These are phyloP conservation scores for Bathynomus jamesi DNA, from an alignment of 1,140 invertebrate genomes.

Conservation along the genomic window DNA sequence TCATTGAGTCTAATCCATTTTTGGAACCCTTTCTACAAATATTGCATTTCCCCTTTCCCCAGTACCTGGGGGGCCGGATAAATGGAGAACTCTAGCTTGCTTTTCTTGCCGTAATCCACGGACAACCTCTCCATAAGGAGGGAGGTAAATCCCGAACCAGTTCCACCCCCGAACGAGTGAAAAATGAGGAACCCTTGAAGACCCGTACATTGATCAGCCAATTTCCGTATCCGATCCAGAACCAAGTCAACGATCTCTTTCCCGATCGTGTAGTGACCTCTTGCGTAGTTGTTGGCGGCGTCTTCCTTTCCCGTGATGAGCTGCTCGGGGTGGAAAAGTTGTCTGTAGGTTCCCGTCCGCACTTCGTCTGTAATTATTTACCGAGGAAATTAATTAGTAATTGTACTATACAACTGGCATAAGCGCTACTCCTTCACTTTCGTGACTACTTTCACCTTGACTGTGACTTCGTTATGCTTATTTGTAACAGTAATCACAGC, in stretches of 20 bases:
- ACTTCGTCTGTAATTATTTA: constrained; percentile 26
- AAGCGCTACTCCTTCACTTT: no score
- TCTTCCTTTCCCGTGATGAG: no score
- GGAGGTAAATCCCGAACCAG: constrained; percentile 43
- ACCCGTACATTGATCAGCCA: constrained; percentile 40
- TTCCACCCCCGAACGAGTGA: constrained; percentile 77
- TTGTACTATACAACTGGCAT: no score
- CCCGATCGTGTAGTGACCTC: constrained; percentile 51
- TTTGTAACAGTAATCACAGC: no score
- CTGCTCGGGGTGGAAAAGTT: no score
- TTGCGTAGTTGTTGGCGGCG: no score
- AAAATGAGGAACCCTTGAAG: constrained; percentile 81
- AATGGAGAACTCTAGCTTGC: constrained; percentile 69
- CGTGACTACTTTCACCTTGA: no score
- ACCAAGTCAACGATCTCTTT: constrained; percentile 47
- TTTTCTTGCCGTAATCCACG: constrained; percentile 52
- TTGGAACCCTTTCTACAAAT: no score
- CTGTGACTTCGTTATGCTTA: no score
- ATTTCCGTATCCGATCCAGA: constrained; percentile 17
- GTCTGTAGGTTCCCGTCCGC: constrained; percentile 48
- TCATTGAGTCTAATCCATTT: no score
- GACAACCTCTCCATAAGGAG: constrained; percentile 21
- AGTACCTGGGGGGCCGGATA: constrained; percentile 79
- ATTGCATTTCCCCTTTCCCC: no score
- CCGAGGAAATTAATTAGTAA: no score